Evolutionary conservation across 2,113 vertebrate species (phyloP).

Genomic region (Emydura subglobosa): DNA sequence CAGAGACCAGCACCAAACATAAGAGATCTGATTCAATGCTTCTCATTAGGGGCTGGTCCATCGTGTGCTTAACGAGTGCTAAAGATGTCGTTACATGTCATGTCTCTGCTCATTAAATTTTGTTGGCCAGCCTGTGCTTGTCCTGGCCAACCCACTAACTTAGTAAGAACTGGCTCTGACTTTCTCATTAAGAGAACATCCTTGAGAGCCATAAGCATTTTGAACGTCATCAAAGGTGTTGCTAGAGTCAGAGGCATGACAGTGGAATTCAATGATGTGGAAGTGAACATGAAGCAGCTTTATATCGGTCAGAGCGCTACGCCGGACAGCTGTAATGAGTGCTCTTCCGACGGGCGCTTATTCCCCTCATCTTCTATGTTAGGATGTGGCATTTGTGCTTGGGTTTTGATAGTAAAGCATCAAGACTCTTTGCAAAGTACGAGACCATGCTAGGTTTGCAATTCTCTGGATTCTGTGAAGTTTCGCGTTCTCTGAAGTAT

Average conservation of each 20-base stretch:
- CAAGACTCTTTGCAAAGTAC: background rate
- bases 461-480: rapidly evolving
- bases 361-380: background rate
- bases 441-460: background rate
- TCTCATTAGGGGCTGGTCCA: background rate
- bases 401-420: rapidly evolving
- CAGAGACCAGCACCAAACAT: background rate
- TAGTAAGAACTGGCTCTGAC: background rate
- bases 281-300: background rate
- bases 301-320: rapidly evolving
- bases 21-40: background rate
- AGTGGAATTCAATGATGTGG: background rate
- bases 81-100: background rate
- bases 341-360: rapidly evolving
- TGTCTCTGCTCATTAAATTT: background rate
- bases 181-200: background rate
- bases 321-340: background rate
- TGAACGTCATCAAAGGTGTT: background rate
- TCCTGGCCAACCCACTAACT: background rate
- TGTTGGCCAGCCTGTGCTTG: rapidly evolving
- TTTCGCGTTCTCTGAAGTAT: background rate
- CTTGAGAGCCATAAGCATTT: background rate
- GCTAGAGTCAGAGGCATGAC: background rate
- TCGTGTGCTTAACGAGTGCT: background rate
- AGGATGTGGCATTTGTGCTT: background rate